These are phyloP conservation scores for Empis livida DNA, from an alignment of 2,888 invertebrate species.

Conservation along the genomic window DNA sequence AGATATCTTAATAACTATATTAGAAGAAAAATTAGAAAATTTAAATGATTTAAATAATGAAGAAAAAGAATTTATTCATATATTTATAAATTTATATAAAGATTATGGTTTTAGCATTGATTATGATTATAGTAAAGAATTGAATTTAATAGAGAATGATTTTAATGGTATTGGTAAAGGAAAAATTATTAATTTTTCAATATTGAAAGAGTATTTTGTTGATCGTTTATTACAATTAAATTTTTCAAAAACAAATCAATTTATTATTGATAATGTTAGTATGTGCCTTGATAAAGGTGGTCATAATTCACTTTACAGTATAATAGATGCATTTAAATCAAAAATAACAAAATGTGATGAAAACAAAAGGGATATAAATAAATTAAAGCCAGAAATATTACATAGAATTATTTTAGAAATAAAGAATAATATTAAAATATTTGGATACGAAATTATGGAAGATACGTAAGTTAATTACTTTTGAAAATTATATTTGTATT, in stretches of 20 bases:
- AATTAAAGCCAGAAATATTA: background rate
- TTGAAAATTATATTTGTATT: background rate
- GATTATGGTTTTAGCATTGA: background rate
- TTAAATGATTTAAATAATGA: background rate
- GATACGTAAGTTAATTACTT: background rate
- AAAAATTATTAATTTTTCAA: background rate
- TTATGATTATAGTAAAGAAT: background rate
- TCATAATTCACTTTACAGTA: background rate
- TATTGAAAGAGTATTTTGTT: conserved; percentile 1
- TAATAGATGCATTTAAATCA: background rate
- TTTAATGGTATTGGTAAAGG: background rate
- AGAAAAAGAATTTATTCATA: background rate
- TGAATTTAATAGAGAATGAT: background rate
- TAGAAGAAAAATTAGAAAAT: background rate
- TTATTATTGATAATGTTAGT: background rate
- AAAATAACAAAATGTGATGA: background rate
- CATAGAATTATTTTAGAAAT: background rate
- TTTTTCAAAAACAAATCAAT: background rate
- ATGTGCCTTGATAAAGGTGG: conserved; percentile 1
- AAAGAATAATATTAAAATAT: background rate
- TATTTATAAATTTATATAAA: background rate
- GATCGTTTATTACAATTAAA: background rate
- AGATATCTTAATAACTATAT: background rate
- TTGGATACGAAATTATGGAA: background rate
- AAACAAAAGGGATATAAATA: background rate